Percentiles rank a stretch among this genome's conserved stretches.
Evolutionary conservation across 2,888 invertebrate species (phyloP).

Genomic region (Eristalinus aeneus): DNA sequence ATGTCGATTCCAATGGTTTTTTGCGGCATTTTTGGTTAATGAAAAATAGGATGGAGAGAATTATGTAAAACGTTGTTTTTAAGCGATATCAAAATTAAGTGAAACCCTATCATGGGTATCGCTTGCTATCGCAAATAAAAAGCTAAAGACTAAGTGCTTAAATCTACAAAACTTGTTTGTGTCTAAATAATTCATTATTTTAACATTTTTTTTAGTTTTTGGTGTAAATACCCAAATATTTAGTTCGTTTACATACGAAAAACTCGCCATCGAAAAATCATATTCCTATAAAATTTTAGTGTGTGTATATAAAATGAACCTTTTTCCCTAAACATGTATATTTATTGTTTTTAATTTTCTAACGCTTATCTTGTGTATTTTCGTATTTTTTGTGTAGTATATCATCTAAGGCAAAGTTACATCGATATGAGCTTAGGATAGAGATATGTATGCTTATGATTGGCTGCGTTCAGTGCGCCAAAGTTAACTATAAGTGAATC

Average conservation of each 20-base stretch:
- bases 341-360: constrained; percentile 50
- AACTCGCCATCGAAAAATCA: constrained; percentile 3
- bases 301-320: constrained; percentile 45
- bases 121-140: too few species aligned
- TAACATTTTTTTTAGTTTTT: neutral
- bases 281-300: constrained; percentile 12
- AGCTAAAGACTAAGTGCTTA: too few species aligned
- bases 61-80: too few species aligned
- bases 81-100: too few species aligned
- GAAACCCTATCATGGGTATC: too few species aligned
- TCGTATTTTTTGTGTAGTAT: constrained; percentile 34
- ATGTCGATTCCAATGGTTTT: too few species aligned
- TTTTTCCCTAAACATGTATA: constrained; percentile 57
- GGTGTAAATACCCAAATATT: constrained; percentile 20
- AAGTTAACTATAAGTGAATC: neutral
- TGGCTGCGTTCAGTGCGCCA: neutral
- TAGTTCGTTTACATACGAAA: constrained; percentile 7
- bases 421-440: constrained; percentile 77
- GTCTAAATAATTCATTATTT: neutral
- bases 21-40: too few species aligned
- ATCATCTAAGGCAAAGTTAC: constrained; percentile 80
- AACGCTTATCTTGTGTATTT: constrained; percentile 13
- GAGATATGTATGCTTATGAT: constrained; percentile 20
- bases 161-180: too few species aligned
- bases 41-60: too few species aligned